A percentile compares a stretch with the other conserved stretches of the same genome.
Conservation (phyloP, 1,140 invertebrate genomes). For the Solen grandis region DNA sequence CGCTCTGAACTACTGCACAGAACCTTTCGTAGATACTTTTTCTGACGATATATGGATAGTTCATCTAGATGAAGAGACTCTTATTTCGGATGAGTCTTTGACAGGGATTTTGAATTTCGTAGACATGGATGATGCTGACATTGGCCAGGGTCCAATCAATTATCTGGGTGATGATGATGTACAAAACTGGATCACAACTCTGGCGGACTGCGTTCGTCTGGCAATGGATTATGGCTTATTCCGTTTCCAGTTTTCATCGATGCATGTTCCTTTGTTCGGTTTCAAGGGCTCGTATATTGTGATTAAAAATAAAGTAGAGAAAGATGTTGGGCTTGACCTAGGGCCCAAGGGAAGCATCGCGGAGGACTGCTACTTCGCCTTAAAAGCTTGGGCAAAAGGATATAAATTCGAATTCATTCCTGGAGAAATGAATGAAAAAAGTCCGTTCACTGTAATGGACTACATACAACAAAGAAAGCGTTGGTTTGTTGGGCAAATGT, state of each 20-base stretch:
- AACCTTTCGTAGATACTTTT: conserved; percentile 92
- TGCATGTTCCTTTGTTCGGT: conserved; percentile 96
- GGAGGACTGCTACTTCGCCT: conserved; percentile 97
- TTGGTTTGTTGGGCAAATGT: conserved; percentile 96
- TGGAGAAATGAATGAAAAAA: conserved; percentile 98
- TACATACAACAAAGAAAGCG: conserved; percentile 97
- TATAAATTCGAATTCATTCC: conserved; percentile 81
- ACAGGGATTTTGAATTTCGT: conserved; percentile 96
- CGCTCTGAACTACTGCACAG: conserved; percentile 97
- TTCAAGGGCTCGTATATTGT: conserved; percentile 88
- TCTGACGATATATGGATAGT: conserved; percentile 97
- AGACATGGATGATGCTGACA: conserved; percentile 90
- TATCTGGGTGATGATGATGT: conserved; percentile 97
- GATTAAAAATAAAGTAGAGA: conserved; percentile 91
- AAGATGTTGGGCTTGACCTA: conserved; percentile 95
- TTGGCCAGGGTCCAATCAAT: conserved; percentile 90
- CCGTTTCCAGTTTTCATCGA: conserved; percentile 94
- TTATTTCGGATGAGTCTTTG: conserved; percentile 94
- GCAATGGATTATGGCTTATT: conserved; percentile 95
- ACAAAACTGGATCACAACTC: conserved; percentile 95
- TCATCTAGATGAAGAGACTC: conserved; percentile 97
- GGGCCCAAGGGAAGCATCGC: conserved; percentile 97
- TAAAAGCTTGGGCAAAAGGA: conserved; percentile 86
- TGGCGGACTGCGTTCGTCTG: conserved; percentile 97
- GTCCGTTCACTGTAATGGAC: conserved; percentile 96